Base-by-base conservation (phyloP, 1,140 invertebrate genomes). In the Drosophila kepulauana region DNA sequence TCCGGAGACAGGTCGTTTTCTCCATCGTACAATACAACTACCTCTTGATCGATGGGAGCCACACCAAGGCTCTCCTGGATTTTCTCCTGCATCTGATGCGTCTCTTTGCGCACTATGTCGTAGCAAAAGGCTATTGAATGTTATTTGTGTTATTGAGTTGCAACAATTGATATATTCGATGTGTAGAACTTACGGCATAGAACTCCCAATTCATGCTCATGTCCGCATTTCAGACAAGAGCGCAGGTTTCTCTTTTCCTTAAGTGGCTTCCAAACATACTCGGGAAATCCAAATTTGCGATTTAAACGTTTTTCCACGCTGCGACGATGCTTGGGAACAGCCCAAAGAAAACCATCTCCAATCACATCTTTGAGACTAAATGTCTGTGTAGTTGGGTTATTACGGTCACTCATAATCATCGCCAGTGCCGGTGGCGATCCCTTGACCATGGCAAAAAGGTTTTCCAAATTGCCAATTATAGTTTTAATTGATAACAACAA, bases 1-100 rank as follows among this genome's bases (percentile, higher is more conserved):
- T 95, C 92, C 5, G 92, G 76, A 2, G 91, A 65, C 68, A 94
- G 91, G 35, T 95, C 93, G 15, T 94, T 95, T 92, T 98, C 97
- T 59, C 96, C 96, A 89, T 97, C 94, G 92, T 98, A 98, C 1
- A 98, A 87, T 4, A 98, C 95, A 49, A 97, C 93, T 1, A 98
- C 96, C 93, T 98, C 96, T 90, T 97, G 94, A 91, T 98, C 96
- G 49, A 98, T 94, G 4, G 97, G 96, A 7, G 94, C 91, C 11
- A 96, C 85, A 54, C 95, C 95, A 10, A 97, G 92, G 79, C 96
- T 94, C 46, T 95, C 92, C 86, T 95, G 92, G 75, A 98, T 97
- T 75, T 95, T 94, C 5, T 95, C 93, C 93, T 97, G 95, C 93
- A 98, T 96, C 70, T 93, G 93, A 93, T 95, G 93, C 0, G 97